Evolutionary conservation across 2,888 invertebrate species (phyloP).

Genomic region (Caenorhabditis zanzibari): DNA sequence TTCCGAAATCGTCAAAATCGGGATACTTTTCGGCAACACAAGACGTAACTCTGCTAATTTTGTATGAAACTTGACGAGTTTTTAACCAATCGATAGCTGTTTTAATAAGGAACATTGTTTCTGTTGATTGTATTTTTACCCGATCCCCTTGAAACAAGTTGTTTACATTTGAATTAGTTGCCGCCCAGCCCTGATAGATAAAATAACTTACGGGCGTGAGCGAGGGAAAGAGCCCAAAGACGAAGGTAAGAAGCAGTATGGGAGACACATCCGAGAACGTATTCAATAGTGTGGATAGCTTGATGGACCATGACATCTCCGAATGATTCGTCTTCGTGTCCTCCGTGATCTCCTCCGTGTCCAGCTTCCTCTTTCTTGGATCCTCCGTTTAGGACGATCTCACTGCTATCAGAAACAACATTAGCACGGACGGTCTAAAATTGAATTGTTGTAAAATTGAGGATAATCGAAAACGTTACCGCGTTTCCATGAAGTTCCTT

Average conservation of each 20-base stretch:
- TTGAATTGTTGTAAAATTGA: not conserved
- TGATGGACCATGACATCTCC: conserved; percentile 94
- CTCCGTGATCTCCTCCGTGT: conserved; percentile 55
- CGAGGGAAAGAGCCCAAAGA: conserved; percentile 82
- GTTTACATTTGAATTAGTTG: no score
- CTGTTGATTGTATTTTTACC: no score
- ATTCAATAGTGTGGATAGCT: conserved; percentile 87
- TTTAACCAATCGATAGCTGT: no score
- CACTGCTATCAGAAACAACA: conserved; percentile 81
- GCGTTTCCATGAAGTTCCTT: conserved; percentile 77
- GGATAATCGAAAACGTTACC: conserved; percentile 46
- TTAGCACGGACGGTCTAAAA: conserved; percentile 81
- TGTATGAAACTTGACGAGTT: no score
- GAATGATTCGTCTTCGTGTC: conserved; percentile 84
- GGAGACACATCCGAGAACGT: conserved; percentile 97
- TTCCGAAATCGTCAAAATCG: no score
- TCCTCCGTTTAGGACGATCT: conserved; percentile 80
- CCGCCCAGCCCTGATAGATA: no score
- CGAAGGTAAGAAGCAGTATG: conserved; percentile 90
- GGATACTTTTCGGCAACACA: no score
- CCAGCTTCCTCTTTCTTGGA: conserved; percentile 65
- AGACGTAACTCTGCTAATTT: no score
- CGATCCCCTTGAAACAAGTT: no score
- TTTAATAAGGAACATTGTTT: no score
- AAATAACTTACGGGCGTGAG: conserved; percentile 79